Conservation (phyloP, 1,140 invertebrate genomes). For the Heterodera carotae region DNA sequence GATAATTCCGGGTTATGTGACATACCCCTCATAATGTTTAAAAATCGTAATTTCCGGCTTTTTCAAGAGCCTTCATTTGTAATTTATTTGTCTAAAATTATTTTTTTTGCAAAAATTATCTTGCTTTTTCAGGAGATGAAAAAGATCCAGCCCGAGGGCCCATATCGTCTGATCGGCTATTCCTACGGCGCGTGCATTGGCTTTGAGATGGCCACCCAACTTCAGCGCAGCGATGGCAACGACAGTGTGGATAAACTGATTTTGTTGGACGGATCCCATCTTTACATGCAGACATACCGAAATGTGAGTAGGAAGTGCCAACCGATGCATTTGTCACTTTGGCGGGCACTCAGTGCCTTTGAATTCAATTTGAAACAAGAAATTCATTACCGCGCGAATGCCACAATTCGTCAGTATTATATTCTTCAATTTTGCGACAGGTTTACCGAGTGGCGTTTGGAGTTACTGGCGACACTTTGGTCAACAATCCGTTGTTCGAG, state of each 20-base stretch:
- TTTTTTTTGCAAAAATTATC: too few species aligned
- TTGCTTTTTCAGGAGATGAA: conserved; percentile 73
- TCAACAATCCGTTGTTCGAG: conserved; percentile 65
- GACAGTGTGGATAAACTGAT: conserved; percentile 70
- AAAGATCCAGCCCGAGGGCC: conserved; percentile 77
- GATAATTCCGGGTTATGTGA: too few species aligned
- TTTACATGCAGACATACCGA: conserved; percentile 81
- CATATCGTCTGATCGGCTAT: conserved; percentile 85
- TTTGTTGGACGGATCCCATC: conserved; percentile 85
- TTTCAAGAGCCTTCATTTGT: too few species aligned
- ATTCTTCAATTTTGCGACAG: conserved; percentile 23
- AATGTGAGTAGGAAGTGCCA: conserved; percentile 64
- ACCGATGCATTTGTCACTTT: background rate
- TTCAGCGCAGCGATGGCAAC: conserved; percentile 74
- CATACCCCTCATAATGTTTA: too few species aligned
- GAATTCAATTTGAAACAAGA: too few species aligned
- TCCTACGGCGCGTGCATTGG: conserved; percentile 88
- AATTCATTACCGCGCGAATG: too few species aligned
- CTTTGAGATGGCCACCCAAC: conserved; percentile 84
- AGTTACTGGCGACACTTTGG: conserved; percentile 64
- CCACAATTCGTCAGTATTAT: too few species aligned
- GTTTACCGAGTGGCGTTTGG: conserved; percentile 65
- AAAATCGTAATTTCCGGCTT: too few species aligned
- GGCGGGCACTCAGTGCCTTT: background rate
- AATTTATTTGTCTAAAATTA: too few species aligned